phyloP scores from a whole-genome alignment of 2,888 invertebrate genomes.

The Chorisops tibialis region DNA sequence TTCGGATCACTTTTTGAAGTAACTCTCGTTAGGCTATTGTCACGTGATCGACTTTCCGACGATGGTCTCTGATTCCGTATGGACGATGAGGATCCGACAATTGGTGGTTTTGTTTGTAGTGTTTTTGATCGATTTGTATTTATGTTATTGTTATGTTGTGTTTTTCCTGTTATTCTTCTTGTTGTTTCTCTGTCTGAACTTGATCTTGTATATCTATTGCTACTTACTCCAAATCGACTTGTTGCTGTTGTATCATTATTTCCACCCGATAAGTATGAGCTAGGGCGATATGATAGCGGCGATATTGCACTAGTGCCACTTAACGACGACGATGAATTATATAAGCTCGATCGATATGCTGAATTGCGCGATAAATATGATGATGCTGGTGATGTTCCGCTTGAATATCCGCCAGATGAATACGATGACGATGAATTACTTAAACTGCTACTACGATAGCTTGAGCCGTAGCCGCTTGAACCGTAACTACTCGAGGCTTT shows the following conservation, averaged over 20 bases:
- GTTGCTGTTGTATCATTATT: slow-evolving; percentile 49
- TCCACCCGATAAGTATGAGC: slow-evolving; percentile 33
- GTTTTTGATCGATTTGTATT: slow-evolving; percentile 28
- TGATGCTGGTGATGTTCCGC: slow-evolving; percentile 37
- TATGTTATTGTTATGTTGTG: slow-evolving; percentile 31
- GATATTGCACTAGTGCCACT: slow-evolving; percentile 28
- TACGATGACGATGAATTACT: slow-evolving; percentile 36
- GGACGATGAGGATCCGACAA: slow-evolving; percentile 26
- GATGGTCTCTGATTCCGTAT: slow-evolving; percentile 24
- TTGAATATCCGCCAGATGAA: slow-evolving; percentile 34
- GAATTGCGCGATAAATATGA: slow-evolving; percentile 45
- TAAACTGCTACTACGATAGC: slow-evolving; percentile 37
- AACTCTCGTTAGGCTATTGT: slow-evolving; percentile 28
- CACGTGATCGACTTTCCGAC: slow-evolving; percentile 28
- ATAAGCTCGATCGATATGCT: slow-evolving; percentile 45
- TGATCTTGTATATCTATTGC: slow-evolving; percentile 33
- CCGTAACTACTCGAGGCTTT: slow-evolving; percentile 8
- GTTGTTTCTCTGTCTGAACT: slow-evolving; percentile 33
- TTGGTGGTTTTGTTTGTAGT: slow-evolving; percentile 33
- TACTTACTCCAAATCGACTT: slow-evolving; percentile 53
- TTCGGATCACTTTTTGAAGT: slow-evolving; percentile 48
- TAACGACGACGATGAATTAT: slow-evolving; percentile 36
- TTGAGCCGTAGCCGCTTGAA: slow-evolving; percentile 41
- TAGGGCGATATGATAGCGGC: slow-evolving; percentile 23
- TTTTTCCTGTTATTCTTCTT: slow-evolving; percentile 29